Evolutionary conservation across 2,888 invertebrate genomes (phyloP), one percentile per base, ranked within the genome.

Genomic region (Reticulitermes lucifugus): DNA sequence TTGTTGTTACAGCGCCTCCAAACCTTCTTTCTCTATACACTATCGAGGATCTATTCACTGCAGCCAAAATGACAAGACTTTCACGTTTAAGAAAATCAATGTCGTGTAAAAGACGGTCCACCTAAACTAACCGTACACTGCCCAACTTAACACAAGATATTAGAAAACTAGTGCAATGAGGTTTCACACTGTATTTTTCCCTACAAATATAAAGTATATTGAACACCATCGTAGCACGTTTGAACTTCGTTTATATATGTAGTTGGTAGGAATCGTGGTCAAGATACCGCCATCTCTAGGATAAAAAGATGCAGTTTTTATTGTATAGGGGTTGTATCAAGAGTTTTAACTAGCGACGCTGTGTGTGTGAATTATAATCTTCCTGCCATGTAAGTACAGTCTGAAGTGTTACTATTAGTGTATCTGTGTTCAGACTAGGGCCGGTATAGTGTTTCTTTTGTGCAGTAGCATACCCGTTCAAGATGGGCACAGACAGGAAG

Each of bases 231-330:
- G 4, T 25, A 25, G 9, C 25, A 65, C 25, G 25, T 25, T 65
- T 25, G 65, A 25, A 6, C 65, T 65, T 65, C 18, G 51, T 79
- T 18, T 41, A 12, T 59, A 35, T 55, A 35, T 80, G 41, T 14
- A 22, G 80, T 80, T 80, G 80, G 80, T 80, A 80, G 51, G 80
- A 25, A 60, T 55, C 80, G 18, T 80, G 60, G 80, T 83, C 83
- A 46, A 25, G 83, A 70, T 70, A 70, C 83, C 83, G 83, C 83
- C 83, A 83, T 83, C 83, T 83, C 83, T 83, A 71, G 73, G 83
- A 71, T 83, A 83, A 83, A 83, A 41, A 80, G 80, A 59, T 80
- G 80, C 80, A 55, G 80, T 55, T 59, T 80, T 80, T 80, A 21
- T 80, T 80, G 60, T 80, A 80, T 80, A 41, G 41, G 80, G 29